These are phyloP conservation scores for Neoaliturus tenellus DNA, from an alignment of 2,888 invertebrate genomes.

Conservation along the genomic window DNA sequence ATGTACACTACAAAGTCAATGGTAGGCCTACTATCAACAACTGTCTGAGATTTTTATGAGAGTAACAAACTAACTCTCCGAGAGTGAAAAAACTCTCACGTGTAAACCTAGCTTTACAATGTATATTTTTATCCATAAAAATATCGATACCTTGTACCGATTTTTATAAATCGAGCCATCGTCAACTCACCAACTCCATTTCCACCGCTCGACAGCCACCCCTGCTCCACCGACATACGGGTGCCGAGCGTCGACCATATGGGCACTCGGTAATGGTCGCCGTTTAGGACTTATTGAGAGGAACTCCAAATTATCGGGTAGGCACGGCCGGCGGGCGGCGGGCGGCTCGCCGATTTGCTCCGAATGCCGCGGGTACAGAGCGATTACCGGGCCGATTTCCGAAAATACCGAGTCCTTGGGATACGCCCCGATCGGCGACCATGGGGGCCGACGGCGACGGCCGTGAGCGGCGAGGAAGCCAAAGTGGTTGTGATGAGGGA, in stretches of 20 bases:
- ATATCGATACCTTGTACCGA: too few species aligned
- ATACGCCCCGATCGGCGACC: background rate
- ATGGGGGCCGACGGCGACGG: too few species aligned
- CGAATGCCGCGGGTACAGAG: background rate
- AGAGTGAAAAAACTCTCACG: too few species aligned
- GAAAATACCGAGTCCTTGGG: background rate
- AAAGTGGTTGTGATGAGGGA: too few species aligned
- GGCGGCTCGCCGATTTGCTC: slow-evolving; percentile 28
- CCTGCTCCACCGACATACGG: slow-evolving; percentile 12
- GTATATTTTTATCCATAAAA: too few species aligned
- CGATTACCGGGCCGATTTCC: background rate
- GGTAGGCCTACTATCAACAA: too few species aligned
- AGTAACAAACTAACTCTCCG: too few species aligned
- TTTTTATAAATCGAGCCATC: too few species aligned
- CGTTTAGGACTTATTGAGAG: slow-evolving; percentile 58
- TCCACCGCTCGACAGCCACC: background rate
- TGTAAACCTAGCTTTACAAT: too few species aligned
- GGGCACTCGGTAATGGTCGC: slow-evolving; percentile 50
- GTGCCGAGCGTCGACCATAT: slow-evolving; percentile 38
- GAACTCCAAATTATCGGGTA: slow-evolving; percentile 62
- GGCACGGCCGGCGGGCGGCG: slow-evolving; percentile 54
- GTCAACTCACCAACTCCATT: background rate
- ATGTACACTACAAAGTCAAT: too few species aligned
- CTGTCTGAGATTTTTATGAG: too few species aligned
- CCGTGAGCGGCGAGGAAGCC: too few species aligned